Evolutionary conservation across 1,140 invertebrate species (phyloP), one percentile per base, ranked within the genome.

Genomic region (Lepidurus apus): DNA sequence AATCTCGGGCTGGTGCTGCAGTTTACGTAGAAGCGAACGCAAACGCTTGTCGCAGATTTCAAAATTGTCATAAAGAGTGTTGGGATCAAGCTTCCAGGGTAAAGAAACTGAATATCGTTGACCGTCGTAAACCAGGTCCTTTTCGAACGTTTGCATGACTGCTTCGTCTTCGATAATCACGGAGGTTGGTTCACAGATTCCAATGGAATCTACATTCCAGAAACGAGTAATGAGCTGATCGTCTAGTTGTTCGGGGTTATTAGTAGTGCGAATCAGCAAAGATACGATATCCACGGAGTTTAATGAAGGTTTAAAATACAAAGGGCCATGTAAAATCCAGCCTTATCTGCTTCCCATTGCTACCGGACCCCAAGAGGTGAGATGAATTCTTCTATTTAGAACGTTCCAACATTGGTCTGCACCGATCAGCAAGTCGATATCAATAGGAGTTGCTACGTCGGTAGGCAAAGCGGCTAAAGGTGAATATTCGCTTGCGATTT

Each of bases 51-150:
- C 10, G 74, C 24, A 24, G 74, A 74, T 24, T 74, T 74, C 42
- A 8, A 26, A 1, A 7, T 74, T 74, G 24, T 24, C 24, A 5
- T 24, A 42, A 0, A 74, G 74, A 11, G 42, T 7, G 5, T 74
- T 42, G 24, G 74, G 24, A 74, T 74, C 42, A 74, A 26, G 24
- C 7, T 74, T 74, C 74, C 7, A 74, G 24, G 74, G 74, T 74
- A 74, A 42, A 6, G 74, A 42, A 42, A 74, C 7, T 42, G 24
- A 24, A 42, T 74, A 74, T 24, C 74, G 74, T 74, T 47, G 45
- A 47, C 4, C 1, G 4, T 47, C 45, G 45, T 47, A 43, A 21
- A 74, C 21, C 24, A 73, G 17, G 17, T 73, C 21, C 5, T 73
- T 73, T 17, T 24, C 17, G 5, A 24, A 34, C 34, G 34, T 34